phyloP scores from a whole-genome alignment of 2,797 vertebrate genomes.

The Lacerta viridis region DNA sequence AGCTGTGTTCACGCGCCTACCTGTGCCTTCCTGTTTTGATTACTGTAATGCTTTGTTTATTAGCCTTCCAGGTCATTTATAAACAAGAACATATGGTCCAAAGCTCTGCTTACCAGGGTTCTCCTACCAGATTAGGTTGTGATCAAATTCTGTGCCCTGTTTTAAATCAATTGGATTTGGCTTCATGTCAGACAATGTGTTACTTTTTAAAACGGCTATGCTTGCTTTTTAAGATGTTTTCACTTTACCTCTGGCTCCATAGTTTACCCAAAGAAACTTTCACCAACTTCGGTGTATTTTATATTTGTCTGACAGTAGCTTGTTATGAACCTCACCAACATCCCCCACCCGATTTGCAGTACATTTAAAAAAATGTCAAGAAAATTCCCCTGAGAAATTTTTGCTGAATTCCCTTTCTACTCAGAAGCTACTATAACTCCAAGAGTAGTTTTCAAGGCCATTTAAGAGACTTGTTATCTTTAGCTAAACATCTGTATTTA shows the following conservation, averaged over 20 bases:
- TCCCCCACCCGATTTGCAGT: background rate
- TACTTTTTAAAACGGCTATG: constrained; percentile 63
- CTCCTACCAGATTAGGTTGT: constrained; percentile 36
- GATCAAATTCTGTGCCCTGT: constrained; percentile 42
- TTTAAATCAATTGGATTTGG: constrained; percentile 65
- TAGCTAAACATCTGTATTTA: constrained; percentile 67
- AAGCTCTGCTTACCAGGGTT: constrained; percentile 42
- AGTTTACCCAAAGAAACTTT: constrained; percentile 50
- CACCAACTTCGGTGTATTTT: background rate
- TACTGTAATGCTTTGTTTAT: constrained; percentile 29
- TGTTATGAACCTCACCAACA: background rate
- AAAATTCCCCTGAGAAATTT: constrained; percentile 53
- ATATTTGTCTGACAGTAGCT: constrained; percentile 12
- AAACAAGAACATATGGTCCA: background rate
- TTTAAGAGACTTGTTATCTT: constrained; percentile 66
- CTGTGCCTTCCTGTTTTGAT: constrained; percentile 41
- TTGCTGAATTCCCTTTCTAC: constrained; percentile 48
- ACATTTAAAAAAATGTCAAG: constrained; percentile 34
- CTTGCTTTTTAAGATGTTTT: constrained; percentile 56
- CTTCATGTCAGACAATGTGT: constrained; percentile 52
- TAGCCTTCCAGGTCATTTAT: constrained; percentile 54
- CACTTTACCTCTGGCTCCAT: constrained; percentile 50
- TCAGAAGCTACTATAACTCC: constrained; percentile 69
- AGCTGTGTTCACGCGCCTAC: constrained; percentile 28
- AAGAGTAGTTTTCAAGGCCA: constrained; percentile 70